Evolutionary conservation across 2,113 vertebrate genomes (phyloP).

Genomic region (Oreochromis tanganicae): DNA sequence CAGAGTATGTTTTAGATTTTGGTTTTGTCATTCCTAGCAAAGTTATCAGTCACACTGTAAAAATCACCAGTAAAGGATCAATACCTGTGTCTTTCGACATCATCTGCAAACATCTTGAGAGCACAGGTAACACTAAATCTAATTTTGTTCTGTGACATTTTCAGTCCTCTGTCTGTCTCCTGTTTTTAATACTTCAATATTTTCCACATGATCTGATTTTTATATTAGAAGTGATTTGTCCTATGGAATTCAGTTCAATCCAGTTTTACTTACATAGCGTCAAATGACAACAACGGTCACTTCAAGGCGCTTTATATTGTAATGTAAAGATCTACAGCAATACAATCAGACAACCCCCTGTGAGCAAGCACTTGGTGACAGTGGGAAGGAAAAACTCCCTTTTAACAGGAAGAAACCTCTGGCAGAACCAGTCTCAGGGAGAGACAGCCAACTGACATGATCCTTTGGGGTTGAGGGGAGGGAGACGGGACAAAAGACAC

Average conservation of each 20-base stretch:
- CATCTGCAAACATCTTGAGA: slow-evolving; percentile 16
- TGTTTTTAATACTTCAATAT: background rate
- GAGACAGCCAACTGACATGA: background rate
- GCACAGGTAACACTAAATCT: slow-evolving; percentile 24
- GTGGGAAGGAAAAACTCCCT: rapidly evolving
- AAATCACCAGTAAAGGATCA: slow-evolving; percentile 30
- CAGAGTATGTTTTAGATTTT: slow-evolving; percentile 59
- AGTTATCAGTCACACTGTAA: slow-evolving; percentile 3
- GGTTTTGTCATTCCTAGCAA: slow-evolving; percentile 25
- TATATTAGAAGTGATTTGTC: background rate
- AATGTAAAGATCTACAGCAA: background rate
- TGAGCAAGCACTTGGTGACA: background rate
- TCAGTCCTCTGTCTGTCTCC: background rate
- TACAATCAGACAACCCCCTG: background rate
- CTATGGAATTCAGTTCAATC: background rate
- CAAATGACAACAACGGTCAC: background rate
- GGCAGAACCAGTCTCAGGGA: rapidly evolving
- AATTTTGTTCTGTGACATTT: background rate
- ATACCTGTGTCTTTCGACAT: slow-evolving; percentile 44
- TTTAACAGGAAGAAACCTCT: background rate
- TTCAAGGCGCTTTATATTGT: background rate
- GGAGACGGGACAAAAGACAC: background rate
- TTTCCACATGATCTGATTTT: background rate
- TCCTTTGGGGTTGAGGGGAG: rapidly evolving
- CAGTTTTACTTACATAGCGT: background rate